A percentile compares a stretch with the other conserved stretches of the same genome.
These are phyloP conservation scores for Trichacis sp. DNA, from an alignment of 2,888 invertebrate species.

Conservation along the genomic window DNA sequence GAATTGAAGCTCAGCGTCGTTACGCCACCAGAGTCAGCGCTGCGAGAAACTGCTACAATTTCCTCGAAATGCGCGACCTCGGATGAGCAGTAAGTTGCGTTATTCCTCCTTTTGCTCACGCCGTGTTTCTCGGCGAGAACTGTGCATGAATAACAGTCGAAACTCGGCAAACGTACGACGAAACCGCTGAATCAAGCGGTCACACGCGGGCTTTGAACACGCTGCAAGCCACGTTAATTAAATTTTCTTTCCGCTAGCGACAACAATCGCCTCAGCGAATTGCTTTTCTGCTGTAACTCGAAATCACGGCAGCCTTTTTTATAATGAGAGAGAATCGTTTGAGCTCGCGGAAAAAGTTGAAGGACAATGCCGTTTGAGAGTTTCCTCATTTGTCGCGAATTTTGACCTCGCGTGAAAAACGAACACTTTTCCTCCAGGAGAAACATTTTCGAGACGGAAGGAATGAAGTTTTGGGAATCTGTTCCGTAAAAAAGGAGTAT, in stretches of 20 bases:
- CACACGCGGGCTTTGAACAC: slow-evolving; percentile 13
- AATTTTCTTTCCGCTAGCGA: not conserved
- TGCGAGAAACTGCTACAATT: slow-evolving; percentile 55
- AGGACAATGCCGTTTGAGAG: no score
- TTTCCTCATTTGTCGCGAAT: no score
- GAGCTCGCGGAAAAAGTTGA: no score
- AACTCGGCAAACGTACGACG: slow-evolving; percentile 25
- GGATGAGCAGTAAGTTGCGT: slow-evolving; percentile 41
- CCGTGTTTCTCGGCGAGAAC: slow-evolving; percentile 16
- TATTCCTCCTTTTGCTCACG: slow-evolving; percentile 30
- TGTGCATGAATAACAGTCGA: slow-evolving; percentile 30
- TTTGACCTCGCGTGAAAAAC: no score
- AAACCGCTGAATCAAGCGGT: slow-evolving; percentile 31
- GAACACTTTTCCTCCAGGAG: no score
- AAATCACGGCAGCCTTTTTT: not conserved
- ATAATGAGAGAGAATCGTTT: not conserved
- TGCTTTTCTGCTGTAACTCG: not conserved
- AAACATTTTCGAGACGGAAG: no score
- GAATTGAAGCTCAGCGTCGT: slow-evolving; percentile 9
- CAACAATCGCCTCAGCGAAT: not conserved
- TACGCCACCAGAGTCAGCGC: slow-evolving; percentile 21
- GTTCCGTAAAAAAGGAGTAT: no score
- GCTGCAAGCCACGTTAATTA: not conserved
- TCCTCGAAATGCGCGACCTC: slow-evolving; percentile 57
- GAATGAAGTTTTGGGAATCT: no score